A percentile compares a stretch with the other conserved stretches of the same genome.
phyloP scores from a whole-genome alignment of 1,140 invertebrate genomes.

The Drosophila aff. region DNA sequence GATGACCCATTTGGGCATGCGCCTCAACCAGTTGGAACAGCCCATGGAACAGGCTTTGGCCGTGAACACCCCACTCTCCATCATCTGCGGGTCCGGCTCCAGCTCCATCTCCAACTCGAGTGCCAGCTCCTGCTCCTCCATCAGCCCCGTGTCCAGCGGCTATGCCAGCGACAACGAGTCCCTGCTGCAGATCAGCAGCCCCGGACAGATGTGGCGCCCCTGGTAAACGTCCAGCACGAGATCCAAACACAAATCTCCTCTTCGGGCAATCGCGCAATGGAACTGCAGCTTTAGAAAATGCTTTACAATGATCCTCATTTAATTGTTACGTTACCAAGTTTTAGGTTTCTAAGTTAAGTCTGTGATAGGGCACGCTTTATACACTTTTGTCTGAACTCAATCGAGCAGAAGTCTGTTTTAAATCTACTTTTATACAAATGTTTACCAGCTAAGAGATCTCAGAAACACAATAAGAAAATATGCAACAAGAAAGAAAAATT shows the following conservation, averaged over 20 bases:
- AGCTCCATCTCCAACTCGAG: slow-evolving; percentile 25
- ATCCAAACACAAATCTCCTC: background rate
- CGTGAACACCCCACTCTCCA: slow-evolving; percentile 62
- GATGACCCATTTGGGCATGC: slow-evolving; percentile 94
- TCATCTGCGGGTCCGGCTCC: slow-evolving; percentile 57
- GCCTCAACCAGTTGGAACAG: slow-evolving; percentile 88
- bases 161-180: slow-evolving; percentile 80
- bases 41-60: slow-evolving; percentile 50
- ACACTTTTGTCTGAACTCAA: slow-evolving; percentile 64
- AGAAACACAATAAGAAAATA: slow-evolving; percentile 46
- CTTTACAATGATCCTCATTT: slow-evolving; percentile 79
- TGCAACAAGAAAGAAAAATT: slow-evolving; percentile 27
- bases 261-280: slow-evolving; percentile 68
- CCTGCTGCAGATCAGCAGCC: slow-evolving; percentile 68
- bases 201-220: slow-evolving; percentile 73
- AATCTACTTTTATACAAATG: slow-evolving; percentile 59
- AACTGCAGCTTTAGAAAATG: slow-evolving; percentile 72
- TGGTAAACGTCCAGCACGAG: slow-evolving; percentile 54
- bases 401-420: slow-evolving; percentile 74
- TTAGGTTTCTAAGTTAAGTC: slow-evolving; percentile 71
- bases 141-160: slow-evolving; percentile 81
- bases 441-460: slow-evolving; percentile 68
- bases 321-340: slow-evolving; percentile 66
- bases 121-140: slow-evolving; percentile 42
- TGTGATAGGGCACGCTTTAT: slow-evolving; percentile 81